A percentile compares a stretch with the other conserved stretches of the same genome.
Conservation (phyloP, 2,113 vertebrate genomes). For the Myotis lucifugus region DNA sequence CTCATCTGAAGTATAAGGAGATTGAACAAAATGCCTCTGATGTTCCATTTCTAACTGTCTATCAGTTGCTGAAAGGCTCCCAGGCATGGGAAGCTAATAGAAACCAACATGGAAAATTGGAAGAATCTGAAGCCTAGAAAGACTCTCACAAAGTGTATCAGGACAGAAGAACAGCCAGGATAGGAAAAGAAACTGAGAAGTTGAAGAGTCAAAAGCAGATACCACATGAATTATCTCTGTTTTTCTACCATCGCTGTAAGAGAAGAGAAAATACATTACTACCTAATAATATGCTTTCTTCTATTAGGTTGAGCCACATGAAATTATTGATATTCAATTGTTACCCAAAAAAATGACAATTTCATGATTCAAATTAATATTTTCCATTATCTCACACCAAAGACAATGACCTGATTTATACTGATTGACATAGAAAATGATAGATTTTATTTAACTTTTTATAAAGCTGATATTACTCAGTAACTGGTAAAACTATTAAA, state of each 20-base stretch:
- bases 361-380: conserved; percentile 9
- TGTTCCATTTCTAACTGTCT: conserved; percentile 55
- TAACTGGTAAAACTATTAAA: conserved; percentile 39
- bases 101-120: conserved; percentile 46
- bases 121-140: conserved; percentile 37
- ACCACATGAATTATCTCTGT: neutral
- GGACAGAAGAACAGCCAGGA: neutral
- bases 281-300: neutral
- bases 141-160: conserved; percentile 8
- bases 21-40: conserved; percentile 5
- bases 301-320: neutral
- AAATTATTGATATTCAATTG: conserved; percentile 31
- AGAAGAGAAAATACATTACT: conserved; percentile 14
- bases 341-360: conserved; percentile 22
- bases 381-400: conserved; percentile 29
- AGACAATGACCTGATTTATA: conserved; percentile 37
- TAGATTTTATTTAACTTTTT: conserved; percentile 28
- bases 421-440: conserved; percentile 24
- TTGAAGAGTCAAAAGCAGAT: neutral
- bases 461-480: conserved; percentile 38
- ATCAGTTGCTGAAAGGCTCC: conserved; percentile 16
- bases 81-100: neutral
- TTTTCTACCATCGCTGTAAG: neutral
- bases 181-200: conserved; percentile 49
- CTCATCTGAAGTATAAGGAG: neutral